These are phyloP conservation scores for Mylabris phalerata DNA, from an alignment of 1,140 invertebrate species.

Conservation along the genomic window DNA sequence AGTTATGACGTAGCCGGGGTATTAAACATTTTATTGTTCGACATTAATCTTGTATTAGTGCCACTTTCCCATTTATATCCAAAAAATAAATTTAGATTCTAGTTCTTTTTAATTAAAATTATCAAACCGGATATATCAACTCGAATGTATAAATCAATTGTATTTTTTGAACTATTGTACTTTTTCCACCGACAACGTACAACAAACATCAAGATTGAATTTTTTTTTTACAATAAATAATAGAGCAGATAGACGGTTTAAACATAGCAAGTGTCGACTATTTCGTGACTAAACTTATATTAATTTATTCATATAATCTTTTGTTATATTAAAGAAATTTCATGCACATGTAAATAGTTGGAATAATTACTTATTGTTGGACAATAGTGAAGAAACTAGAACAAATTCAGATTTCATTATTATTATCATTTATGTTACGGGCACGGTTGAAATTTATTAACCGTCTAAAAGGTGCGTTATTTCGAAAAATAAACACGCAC, in stretches of 20 bases:
- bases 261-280: constrained; percentile 14
- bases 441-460: constrained; percentile 12
- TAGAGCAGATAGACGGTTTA: constrained; percentile 11
- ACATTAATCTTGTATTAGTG: constrained; percentile 10
- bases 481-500: constrained; percentile 10
- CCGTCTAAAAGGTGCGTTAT: constrained; percentile 6
- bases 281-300: constrained; percentile 14
- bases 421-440: constrained; percentile 3
- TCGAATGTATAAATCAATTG: too few relatives aligned
- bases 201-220: too few relatives aligned
- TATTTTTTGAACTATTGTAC: too few relatives aligned
- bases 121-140: neutral
- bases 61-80: constrained; percentile 6
- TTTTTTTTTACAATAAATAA: constrained; percentile 11
- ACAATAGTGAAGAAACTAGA: constrained; percentile 15
- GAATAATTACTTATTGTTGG: constrained; percentile 15
- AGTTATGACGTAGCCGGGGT: constrained; percentile 11
- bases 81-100: constrained; percentile 5
- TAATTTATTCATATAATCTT: constrained; percentile 15
- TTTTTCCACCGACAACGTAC: too few relatives aligned
- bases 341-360: constrained; percentile 16
- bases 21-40: constrained; percentile 7
- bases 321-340: constrained; percentile 11
- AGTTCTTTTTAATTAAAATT: constrained; percentile 6
- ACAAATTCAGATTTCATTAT: constrained; percentile 4